Percentiles rank a stretch among this genome's conserved stretches.
Conservation (phyloP, 1,140 invertebrate genomes). For the Trypoxylus dichotomus region DNA sequence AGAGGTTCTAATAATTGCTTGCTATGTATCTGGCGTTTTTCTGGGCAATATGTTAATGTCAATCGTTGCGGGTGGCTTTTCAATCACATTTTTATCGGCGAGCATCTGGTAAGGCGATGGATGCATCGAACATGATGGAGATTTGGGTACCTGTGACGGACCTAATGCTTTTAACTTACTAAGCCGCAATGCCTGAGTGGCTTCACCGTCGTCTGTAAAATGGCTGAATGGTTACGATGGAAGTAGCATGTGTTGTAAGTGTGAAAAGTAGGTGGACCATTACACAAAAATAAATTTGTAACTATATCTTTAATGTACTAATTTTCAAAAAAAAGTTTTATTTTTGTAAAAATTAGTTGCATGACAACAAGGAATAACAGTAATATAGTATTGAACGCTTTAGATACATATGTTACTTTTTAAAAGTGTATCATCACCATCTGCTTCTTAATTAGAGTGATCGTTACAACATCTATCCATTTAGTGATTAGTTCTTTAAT, state of each 20-base stretch:
- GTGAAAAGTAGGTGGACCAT: neutral
- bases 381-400: no score
- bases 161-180: neutral
- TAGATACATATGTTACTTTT: no score
- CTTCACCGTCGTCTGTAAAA: neutral
- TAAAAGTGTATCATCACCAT: no score
- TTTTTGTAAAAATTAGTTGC: no score
- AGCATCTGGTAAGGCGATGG: constrained; percentile 29
- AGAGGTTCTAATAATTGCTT: constrained; percentile 21
- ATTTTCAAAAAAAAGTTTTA: no score
- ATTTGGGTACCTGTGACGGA: neutral
- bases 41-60: constrained; percentile 10
- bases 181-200: neutral
- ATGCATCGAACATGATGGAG: neutral
- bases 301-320: no score
- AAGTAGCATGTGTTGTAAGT: neutral
- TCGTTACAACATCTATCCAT: no score
- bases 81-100: constrained; percentile 31
- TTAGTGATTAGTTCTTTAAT: no score
- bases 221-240: neutral
- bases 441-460: no score
- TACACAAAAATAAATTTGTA: no score
- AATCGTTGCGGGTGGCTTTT: constrained; percentile 24
- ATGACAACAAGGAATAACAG: no score
- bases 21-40: neutral